Conservation (phyloP, 2,888 invertebrate species). For the Lordiphosa fenestrarum region DNA sequence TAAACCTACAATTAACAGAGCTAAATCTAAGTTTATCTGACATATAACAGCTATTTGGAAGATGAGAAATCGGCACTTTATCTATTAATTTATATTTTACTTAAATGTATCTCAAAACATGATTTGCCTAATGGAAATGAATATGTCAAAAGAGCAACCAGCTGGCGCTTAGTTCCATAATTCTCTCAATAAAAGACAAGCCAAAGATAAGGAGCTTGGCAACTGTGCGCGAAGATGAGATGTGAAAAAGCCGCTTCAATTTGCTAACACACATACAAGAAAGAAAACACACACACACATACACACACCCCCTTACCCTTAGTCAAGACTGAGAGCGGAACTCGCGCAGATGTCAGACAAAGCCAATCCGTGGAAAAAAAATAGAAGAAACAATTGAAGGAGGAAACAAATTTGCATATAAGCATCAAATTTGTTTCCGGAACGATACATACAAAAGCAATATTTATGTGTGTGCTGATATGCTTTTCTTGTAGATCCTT, state of each 20-base stretch:
- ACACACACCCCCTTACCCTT: neutral
- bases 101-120: slow-evolving; percentile 21
- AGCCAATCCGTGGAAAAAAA: slow-evolving; percentile 25
- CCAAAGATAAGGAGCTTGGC: slow-evolving; percentile 10
- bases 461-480: slow-evolving; percentile 10
- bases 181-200: slow-evolving; percentile 21
- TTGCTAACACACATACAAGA: slow-evolving; percentile 21
- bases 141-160: slow-evolving; percentile 39
- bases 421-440: slow-evolving; percentile 35
- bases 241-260: slow-evolving; percentile 25
- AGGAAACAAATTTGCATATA: slow-evolving; percentile 51
- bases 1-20: no score
- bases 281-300: no score
- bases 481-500: no score
- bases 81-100: slow-evolving; percentile 2
- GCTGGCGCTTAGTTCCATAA: slow-evolving; percentile 27
- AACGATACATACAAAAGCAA: slow-evolving; percentile 21
- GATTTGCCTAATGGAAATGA: slow-evolving; percentile 50
- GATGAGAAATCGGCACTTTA: no score
- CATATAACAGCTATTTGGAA: no score
- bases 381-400: slow-evolving; percentile 17
- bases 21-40: no score
- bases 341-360: slow-evolving; percentile 34
- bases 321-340: slow-evolving; percentile 24
- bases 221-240: slow-evolving; percentile 4